Evolutionary conservation across 2,797 vertebrate genomes (phyloP).

Genomic region (Phyllotis vaccarum): DNA sequence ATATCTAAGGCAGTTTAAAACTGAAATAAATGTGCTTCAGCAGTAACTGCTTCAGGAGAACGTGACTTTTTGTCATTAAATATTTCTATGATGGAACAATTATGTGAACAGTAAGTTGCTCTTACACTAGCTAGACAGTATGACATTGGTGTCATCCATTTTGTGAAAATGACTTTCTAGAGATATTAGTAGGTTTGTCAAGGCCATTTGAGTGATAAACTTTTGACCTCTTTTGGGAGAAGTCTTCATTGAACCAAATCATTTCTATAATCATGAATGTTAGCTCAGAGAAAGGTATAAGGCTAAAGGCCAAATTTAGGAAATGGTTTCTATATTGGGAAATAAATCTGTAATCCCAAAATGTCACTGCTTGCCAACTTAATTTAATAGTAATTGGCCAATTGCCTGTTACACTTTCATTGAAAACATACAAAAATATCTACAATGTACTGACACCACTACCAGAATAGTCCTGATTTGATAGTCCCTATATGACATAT

Average conservation of each 20-base stretch:
- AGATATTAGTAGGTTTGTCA: slow-evolving; percentile 54
- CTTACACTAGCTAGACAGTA: slow-evolving; percentile 44
- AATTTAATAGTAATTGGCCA: slow-evolving; percentile 25
- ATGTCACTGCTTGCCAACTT: slow-evolving; percentile 10
- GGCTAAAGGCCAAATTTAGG: slow-evolving; percentile 35
- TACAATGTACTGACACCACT: not conserved
- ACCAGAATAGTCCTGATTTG: not conserved
- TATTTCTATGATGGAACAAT: slow-evolving; percentile 71
- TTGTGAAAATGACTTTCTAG: slow-evolving; percentile 29
- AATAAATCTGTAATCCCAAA: slow-evolving; percentile 53
- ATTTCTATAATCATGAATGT: slow-evolving; percentile 54
- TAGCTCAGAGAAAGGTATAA: slow-evolving; percentile 56
- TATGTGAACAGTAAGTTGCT: slow-evolving; percentile 63
- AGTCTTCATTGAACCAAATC: slow-evolving; percentile 64
- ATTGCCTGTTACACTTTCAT: slow-evolving; percentile 18
- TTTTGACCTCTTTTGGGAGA: slow-evolving; percentile 59
- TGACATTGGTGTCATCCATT: slow-evolving; percentile 62
- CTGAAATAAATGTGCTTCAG: slow-evolving; percentile 53
- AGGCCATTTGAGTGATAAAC: slow-evolving; percentile 52
- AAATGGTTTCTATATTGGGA: slow-evolving; percentile 37
- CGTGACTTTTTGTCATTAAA: slow-evolving; percentile 52
- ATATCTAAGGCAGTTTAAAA: slow-evolving; percentile 50
- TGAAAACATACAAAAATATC: not conserved
- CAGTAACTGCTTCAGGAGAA: slow-evolving; percentile 56
- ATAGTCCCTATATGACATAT: not conserved